Evolutionary conservation across 1,140 invertebrate genomes (phyloP).

Genomic region (Drosophila mojavensis): DNA sequence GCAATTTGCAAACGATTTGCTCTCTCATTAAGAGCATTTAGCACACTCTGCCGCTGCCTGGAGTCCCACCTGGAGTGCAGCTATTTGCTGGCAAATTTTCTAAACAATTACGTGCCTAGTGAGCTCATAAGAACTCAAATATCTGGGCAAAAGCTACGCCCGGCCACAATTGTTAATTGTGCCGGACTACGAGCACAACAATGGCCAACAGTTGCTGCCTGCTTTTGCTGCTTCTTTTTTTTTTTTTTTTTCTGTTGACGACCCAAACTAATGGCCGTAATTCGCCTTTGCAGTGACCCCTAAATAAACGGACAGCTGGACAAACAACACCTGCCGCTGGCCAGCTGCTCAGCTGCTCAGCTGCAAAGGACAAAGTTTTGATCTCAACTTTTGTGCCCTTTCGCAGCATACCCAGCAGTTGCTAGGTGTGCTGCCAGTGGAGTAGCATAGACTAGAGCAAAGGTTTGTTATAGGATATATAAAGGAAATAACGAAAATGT

Average conservation of each 20-base stretch:
- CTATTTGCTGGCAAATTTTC: conserved; percentile 35
- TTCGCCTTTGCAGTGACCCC: conserved; percentile 56
- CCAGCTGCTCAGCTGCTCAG: conserved; percentile 10
- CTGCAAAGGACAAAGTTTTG: conserved; percentile 54
- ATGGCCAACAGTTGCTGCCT: conserved; percentile 8
- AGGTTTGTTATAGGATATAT: too few relatives aligned
- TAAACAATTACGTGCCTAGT: conserved; percentile 54
- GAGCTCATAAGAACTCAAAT: conserved; percentile 54
- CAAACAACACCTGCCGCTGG: conserved; percentile 40
- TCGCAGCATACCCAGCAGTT: conserved; percentile 1
- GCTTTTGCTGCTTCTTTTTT: too few relatives aligned
- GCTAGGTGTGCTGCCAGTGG: not conserved
- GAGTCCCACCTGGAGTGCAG: not conserved
- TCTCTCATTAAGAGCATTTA: conserved; percentile 15
- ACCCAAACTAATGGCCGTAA: conserved; percentile 45
- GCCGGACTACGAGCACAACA: conserved; percentile 30
- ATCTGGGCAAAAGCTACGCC: conserved; percentile 18
- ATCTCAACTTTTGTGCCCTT: conserved; percentile 44
- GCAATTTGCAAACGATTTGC: not conserved
- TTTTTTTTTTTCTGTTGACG: not conserved
- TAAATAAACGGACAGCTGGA: conserved; percentile 49
- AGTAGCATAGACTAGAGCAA: not conserved
- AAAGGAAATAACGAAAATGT: too few relatives aligned
- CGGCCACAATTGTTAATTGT: conserved; percentile 55
- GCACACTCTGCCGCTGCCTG: not conserved